These are phyloP conservation scores for Mamestra configurata DNA, from an alignment of 1,140 invertebrate species.

Conservation along the genomic window DNA sequence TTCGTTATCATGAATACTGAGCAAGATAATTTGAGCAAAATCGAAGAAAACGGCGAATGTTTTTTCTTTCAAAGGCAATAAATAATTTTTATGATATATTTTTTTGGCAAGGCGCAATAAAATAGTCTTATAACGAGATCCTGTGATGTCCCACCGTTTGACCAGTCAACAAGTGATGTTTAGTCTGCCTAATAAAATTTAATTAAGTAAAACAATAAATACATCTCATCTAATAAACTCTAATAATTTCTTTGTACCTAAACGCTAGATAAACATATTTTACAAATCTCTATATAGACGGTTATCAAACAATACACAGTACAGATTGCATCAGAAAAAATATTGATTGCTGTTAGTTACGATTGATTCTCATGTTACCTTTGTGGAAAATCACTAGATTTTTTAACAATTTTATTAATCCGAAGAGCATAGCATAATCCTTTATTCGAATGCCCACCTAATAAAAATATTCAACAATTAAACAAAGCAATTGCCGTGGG, in stretches of 20 bases:
- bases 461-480: not conserved
- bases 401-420: no score
- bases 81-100: constrained; percentile 60
- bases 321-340: not conserved
- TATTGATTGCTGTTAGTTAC: not conserved
- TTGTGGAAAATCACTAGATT: no score
- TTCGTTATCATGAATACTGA: constrained; percentile 59
- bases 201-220: constrained; percentile 65
- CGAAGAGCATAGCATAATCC: not conserved
- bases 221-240: constrained; percentile 51
- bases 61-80: constrained; percentile 53
- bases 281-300: constrained; percentile 42
- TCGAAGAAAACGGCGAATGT: constrained; percentile 53
- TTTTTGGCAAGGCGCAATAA: constrained; percentile 68
- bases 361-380: no score
- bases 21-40: constrained; percentile 74
- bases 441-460: not conserved
- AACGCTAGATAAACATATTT: constrained; percentile 45
- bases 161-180: constrained; percentile 67
- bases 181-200: constrained; percentile 55
- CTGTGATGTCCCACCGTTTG: constrained; percentile 59
- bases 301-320: constrained; percentile 44
- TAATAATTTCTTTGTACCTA: constrained; percentile 60
- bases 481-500: not conserved
- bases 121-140: constrained; percentile 67